These are phyloP conservation scores for Microchirus variegatus DNA, from an alignment of 2,797 vertebrate species.

Conservation along the genomic window DNA sequence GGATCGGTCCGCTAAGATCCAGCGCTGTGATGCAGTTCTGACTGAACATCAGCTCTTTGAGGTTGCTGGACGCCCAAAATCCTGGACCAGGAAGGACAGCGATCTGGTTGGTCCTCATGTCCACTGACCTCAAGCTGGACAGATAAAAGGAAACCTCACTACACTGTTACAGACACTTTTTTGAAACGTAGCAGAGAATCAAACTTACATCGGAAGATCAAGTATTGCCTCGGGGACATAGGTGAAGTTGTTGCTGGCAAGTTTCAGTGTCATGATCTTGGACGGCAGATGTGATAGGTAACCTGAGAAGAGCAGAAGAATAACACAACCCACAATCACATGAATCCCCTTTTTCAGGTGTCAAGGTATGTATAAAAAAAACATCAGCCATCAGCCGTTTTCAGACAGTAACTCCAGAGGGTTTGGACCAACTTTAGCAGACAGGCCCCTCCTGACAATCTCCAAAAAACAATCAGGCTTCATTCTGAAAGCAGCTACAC, in stretches of 20 bases:
- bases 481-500: too few species aligned
- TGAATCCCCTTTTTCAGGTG: background rate
- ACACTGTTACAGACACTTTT: too few species aligned
- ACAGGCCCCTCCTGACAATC: too few species aligned
- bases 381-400: too few species aligned
- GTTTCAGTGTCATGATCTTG: slow-evolving; percentile 88
- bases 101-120: slow-evolving; percentile 90
- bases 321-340: background rate
- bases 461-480: too few species aligned
- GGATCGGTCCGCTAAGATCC: slow-evolving; percentile 87
- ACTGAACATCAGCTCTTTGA: slow-evolving; percentile 92
- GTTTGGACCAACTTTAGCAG: too few species aligned
- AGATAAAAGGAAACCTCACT: background rate
- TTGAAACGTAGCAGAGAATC: background rate
- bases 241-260: slow-evolving; percentile 89
- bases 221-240: slow-evolving; percentile 84
- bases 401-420: too few species aligned
- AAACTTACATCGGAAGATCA: slow-evolving; percentile 89
- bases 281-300: slow-evolving; percentile 82
- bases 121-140: slow-evolving; percentile 88
- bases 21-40: slow-evolving; percentile 87
- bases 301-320: slow-evolving; percentile 77
- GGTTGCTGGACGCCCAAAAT: slow-evolving; percentile 88
- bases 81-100: slow-evolving; percentile 83
- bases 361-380: too few species aligned